phyloP scores from a whole-genome alignment of 2,797 vertebrate species.

The Enteromius fasciolatus region DNA sequence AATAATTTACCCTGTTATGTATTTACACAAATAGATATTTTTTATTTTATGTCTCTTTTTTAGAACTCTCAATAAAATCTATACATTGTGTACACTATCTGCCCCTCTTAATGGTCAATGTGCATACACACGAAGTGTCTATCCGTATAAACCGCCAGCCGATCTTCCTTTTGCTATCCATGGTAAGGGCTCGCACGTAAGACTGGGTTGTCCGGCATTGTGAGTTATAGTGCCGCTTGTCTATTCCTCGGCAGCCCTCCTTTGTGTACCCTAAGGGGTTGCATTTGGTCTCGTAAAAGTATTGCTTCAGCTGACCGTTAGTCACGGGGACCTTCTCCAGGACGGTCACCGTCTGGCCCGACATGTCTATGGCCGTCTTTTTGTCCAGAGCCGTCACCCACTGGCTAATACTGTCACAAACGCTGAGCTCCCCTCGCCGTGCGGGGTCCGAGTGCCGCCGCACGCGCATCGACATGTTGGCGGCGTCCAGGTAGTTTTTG shows the following conservation, averaged over 20 bases:
- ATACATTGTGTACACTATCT: conserved; percentile 99
- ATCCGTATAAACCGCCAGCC: conserved; percentile 99
- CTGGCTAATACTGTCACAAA: conserved; percentile 99
- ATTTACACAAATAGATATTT: conserved; percentile 99
- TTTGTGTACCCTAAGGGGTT: conserved; percentile 99
- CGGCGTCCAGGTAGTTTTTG: conserved; percentile 99
- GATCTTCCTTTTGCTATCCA: conserved; percentile 99
- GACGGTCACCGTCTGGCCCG: conserved; percentile 95
- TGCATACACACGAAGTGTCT: conserved; percentile 99
- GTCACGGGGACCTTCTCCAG: conserved; percentile 97
- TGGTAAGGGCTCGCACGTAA: conserved; percentile 97
- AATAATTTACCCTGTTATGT: conserved; percentile 99
- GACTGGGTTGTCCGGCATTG: conserved; percentile 99
- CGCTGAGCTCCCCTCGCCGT: conserved; percentile 95
- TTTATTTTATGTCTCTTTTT: conserved; percentile 89
- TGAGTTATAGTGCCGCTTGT: conserved; percentile 99
- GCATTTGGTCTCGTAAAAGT: conserved; percentile 99
- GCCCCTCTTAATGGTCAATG: conserved; percentile 99
- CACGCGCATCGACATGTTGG: conserved; percentile 99
- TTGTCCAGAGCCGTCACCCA: conserved; percentile 99
- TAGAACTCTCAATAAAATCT: conserved; percentile 99
- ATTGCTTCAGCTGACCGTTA: conserved; percentile 99
- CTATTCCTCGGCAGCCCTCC: conserved; percentile 99
- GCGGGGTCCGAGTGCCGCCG: conserved; percentile 97
- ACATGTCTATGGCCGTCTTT: conserved; percentile 99